Base-by-base conservation (phyloP, 2,113 vertebrate species). In the Callaeas wilsoni region DNA sequence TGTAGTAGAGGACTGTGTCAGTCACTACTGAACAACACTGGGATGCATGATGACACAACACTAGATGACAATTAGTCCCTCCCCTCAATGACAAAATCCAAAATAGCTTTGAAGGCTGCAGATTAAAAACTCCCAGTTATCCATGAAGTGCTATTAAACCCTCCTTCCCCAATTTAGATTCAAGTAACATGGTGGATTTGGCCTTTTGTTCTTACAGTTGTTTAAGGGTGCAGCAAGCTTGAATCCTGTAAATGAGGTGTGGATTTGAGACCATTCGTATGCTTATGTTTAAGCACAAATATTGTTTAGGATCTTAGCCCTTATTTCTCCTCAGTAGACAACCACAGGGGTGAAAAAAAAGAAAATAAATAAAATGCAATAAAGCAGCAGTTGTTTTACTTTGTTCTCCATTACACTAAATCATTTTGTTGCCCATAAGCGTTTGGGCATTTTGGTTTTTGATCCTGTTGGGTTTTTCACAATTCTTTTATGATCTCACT, bases 1-100 rank as follows among this genome's bases (percentile, higher is more conserved):
- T 3, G 4, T 2, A 42, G 22, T 5, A 6, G 37, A 46, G 35
- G 77, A n/a, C 56, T 20, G 0, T 4, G 3, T 30, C 39, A 68
- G 57, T 32, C 46, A 39, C 20, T 60, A 9, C 16, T 42, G 15
- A 80, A 20, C 22, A 76, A 26, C 35, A 55, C 12, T 8, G 16
- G 47, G 39, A 39, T 52, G 33, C 44, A 32, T 6, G 8, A 64
- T 22, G 29, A 22, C 46, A 49, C 30, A 73, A 46, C 39, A 53
- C 18, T 9, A 44, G 19, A 14, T 59, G 4, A 69, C 11, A 89
- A 41, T 47, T 42, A 68, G 29, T 29, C 22, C n/a, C 42, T 17
- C 2, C 12, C 12, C 27, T 56, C 39, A n/a, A 26, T 1, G 5
- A 22, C 35, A 77, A 83, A 82, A 80, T 9, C 44, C 50, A 69